These are phyloP conservation scores for Piezodorus guildinii DNA, from an alignment of 1,140 invertebrate genomes.

Conservation along the genomic window DNA sequence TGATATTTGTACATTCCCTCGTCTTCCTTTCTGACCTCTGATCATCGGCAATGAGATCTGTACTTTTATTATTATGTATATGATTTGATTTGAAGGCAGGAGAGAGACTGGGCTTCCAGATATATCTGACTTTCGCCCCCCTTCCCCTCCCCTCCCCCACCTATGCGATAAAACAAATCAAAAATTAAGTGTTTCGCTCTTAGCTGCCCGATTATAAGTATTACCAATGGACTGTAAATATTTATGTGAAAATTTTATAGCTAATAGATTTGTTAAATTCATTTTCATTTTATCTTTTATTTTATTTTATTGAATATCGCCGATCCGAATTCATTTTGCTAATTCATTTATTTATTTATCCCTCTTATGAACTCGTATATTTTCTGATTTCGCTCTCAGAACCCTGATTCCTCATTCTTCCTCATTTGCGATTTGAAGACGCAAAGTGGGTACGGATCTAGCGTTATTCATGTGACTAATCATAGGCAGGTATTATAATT, in stretches of 20 bases:
- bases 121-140: constrained; percentile 11
- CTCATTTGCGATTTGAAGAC: too few relatives aligned
- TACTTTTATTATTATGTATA: too few relatives aligned
- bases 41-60: too few relatives aligned
- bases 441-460: too few relatives aligned
- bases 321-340: neutral
- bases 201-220: constrained; percentile 9
- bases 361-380: too few relatives aligned
- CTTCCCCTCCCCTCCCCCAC: neutral
- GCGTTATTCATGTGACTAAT: too few relatives aligned
- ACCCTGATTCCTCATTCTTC: too few relatives aligned
- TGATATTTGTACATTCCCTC: too few relatives aligned
- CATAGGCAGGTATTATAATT: too few relatives aligned
- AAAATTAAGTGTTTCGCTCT: constrained; percentile 15
- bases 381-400: too few relatives aligned
- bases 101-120: constrained; percentile 15
- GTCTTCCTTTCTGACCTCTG: too few relatives aligned
- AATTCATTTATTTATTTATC: neutral
- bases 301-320: neutral
- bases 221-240: constrained; percentile 13
- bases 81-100: constrained; percentile 3
- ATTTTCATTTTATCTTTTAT: neutral
- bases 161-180: neutral
- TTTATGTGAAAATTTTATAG: neutral
- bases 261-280: neutral